These are phyloP conservation scores for Nylanderia fulva DNA, from an alignment of 1,140 invertebrate species.

Conservation along the genomic window DNA sequence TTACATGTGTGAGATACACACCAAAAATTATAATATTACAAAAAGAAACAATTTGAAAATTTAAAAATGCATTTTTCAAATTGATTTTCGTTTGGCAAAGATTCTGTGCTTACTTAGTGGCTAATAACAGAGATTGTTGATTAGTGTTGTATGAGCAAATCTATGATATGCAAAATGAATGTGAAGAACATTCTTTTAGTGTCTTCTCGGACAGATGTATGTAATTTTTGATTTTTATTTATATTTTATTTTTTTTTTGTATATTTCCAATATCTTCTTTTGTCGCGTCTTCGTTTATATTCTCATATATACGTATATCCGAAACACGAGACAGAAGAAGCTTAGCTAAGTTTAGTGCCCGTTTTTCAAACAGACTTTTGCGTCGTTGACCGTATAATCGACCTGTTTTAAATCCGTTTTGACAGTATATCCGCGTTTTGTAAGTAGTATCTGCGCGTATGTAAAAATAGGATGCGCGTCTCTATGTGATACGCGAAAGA, in stretches of 20 bases:
- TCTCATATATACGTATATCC: neutral
- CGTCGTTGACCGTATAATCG: conserved; percentile 20
- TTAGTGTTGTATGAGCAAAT: conserved; percentile 36
- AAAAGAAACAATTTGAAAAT: neutral
- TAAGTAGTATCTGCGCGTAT: neutral
- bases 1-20: neutral
- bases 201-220: conserved; percentile 45
- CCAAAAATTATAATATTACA: too few relatives aligned
- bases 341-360: neutral
- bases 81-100: neutral
- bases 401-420: neutral
- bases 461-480: neutral
- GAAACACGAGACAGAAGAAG: conserved; percentile 6
- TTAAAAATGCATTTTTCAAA: conserved; percentile 10
- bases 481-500: neutral
- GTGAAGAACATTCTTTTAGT: conserved; percentile 43
- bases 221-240: conserved; percentile 38
- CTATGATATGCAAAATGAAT: conserved; percentile 53
- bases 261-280: neutral
- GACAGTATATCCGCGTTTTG: neutral
- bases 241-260: neutral
- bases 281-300: neutral
- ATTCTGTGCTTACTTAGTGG: conserved; percentile 16
- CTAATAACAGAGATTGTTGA: conserved; percentile 34
- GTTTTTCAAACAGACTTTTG: conserved; percentile 44